Percentiles rank a stretch among this genome's conserved stretches.
phyloP scores from a whole-genome alignment of 2,113 vertebrate genomes.

The Mustela nigripes region DNA sequence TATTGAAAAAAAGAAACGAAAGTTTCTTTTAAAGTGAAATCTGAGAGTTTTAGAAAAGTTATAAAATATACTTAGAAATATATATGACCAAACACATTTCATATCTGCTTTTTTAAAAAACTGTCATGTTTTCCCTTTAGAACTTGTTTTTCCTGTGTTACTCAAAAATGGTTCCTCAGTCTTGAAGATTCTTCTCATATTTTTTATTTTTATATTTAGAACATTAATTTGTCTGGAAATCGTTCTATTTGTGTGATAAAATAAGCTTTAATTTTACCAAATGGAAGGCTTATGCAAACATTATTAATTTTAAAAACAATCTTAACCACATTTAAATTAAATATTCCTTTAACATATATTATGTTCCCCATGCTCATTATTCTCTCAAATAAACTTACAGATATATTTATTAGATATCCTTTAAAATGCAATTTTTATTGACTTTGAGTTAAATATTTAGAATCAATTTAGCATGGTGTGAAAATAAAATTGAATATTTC shows the following conservation, averaged over 20 bases:
- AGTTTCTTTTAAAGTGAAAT: background rate
- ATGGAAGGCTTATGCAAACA: background rate
- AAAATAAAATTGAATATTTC: background rate
- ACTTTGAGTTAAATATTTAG: slow-evolving; percentile 5
- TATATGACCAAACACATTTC: background rate
- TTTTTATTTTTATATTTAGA: slow-evolving; percentile 19
- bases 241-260: background rate
- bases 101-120: background rate
- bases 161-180: background rate
- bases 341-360: background rate
- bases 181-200: background rate
- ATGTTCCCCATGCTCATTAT: background rate
- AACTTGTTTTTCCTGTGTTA: background rate
- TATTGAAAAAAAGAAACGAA: background rate
- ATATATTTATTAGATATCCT: background rate
- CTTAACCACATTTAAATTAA: background rate
- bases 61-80: background rate
- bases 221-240: background rate
- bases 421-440: background rate
- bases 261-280: background rate
- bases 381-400: background rate
- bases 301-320: background rate
- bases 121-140: background rate
- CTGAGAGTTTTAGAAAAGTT: background rate
- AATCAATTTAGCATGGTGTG: background rate